Percentiles rank a stretch among this genome's conserved stretches.
These are phyloP conservation scores for Rotaria sp. DNA, from an alignment of 2,888 invertebrate genomes.

Conservation along the genomic window DNA sequence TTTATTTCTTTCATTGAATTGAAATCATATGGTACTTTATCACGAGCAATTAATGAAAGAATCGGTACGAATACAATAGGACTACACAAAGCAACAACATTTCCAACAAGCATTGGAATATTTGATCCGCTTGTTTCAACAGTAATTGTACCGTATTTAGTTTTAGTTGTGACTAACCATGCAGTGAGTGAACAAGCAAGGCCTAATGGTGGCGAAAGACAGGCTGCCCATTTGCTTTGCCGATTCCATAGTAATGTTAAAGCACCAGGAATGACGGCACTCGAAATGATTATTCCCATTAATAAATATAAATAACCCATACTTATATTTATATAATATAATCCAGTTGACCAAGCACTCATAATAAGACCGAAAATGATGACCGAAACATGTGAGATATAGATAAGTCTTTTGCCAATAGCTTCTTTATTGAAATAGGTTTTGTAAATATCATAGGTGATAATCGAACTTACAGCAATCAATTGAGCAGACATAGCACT, in stretches of 20 bases:
- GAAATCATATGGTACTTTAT: not conserved
- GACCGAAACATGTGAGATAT: not conserved
- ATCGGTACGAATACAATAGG: not conserved
- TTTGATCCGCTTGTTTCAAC: not conserved
- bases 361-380: not conserved
- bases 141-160: not conserved
- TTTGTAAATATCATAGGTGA: conserved; percentile 53
- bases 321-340: conserved; percentile 45
- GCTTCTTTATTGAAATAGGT: conserved; percentile 44
- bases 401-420: not conserved
- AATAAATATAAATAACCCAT: conserved; percentile 54
- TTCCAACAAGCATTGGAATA: not conserved
- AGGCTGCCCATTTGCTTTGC: conserved; percentile 46
- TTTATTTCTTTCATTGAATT: conserved; percentile 3
- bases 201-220: not conserved
- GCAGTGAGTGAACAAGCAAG: not conserved
- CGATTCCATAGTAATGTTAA: conserved; percentile 53
- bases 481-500: conserved; percentile 55
- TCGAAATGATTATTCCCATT: conserved; percentile 55
- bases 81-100: not conserved
- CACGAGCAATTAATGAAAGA: not conserved
- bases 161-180: not conserved
- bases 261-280: conserved; percentile 53
- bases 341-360: conserved; percentile 48
- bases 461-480: conserved; percentile 53